phyloP scores from a whole-genome alignment of 2,888 invertebrate species.

The Argyresthia albistria region DNA sequence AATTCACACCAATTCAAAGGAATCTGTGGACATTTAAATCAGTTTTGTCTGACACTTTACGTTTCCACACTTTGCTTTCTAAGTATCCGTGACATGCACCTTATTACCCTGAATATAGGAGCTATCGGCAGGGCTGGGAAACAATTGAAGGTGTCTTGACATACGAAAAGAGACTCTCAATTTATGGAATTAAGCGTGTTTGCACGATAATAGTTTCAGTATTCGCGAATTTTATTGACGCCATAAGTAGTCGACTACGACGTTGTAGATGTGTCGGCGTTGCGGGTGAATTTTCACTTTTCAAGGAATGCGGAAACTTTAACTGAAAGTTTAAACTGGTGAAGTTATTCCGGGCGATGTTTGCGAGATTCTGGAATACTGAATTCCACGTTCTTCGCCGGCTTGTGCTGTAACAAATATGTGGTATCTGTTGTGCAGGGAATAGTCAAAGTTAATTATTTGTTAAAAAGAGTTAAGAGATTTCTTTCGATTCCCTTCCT shows the following conservation, averaged over 20 bases:
- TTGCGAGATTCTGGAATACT: too few species aligned
- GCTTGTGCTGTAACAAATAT: too few species aligned
- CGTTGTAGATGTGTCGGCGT: conserved; percentile 4
- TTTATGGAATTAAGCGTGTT: neutral
- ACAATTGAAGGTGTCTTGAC: neutral
- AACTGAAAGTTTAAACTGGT: too few species aligned
- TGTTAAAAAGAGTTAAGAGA: too few species aligned
- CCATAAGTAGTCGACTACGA: conserved; percentile 44
- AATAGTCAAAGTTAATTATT: too few species aligned
- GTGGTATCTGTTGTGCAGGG: too few species aligned
- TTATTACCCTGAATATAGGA: neutral
- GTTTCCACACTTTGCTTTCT: conserved; percentile 11
- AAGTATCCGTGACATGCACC: conserved; percentile 28
- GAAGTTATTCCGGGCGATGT: too few species aligned
- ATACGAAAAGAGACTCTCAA: neutral
- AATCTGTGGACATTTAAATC: neutral
- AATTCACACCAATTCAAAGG: neutral
- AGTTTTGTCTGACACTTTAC: neutral
- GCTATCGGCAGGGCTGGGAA: neutral
- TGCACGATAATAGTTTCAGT: conserved; percentile 10
- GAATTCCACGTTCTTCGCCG: too few species aligned
- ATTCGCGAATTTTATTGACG: conserved; percentile 52
- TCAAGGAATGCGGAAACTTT: neutral
- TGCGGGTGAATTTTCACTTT: neutral
- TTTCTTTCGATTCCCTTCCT: too few species aligned